Evolutionary conservation across 2,888 invertebrate species (phyloP).

Genomic region (Coenonympha glycerion): DNA sequence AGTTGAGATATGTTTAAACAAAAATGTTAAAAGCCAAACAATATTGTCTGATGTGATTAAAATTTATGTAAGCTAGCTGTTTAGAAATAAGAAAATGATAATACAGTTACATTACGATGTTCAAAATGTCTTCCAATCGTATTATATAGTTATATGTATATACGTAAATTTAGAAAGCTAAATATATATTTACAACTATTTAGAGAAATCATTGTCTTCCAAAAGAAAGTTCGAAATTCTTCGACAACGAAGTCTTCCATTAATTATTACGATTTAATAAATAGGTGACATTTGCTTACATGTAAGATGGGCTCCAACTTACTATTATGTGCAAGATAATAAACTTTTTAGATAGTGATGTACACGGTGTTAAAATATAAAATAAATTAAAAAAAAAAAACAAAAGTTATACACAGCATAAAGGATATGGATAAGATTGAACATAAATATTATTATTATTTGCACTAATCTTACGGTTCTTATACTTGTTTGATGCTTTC

Average conservation of each 20-base stretch:
- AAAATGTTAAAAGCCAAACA: conserved; percentile 29
- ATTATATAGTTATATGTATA: conserved; percentile 31
- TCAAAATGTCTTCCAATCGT: conserved; percentile 40
- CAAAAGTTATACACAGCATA: neutral
- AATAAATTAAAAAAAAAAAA: too few relatives aligned
- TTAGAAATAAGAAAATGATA: conserved; percentile 27
- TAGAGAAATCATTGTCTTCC: conserved; percentile 54
- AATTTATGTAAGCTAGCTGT: conserved; percentile 29
- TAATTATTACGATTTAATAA: conserved; percentile 32
- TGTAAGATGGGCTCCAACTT: conserved; percentile 7
- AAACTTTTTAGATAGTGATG: conserved; percentile 8
- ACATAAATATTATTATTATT: neutral
- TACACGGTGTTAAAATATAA: conserved; percentile 4
- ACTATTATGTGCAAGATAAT: conserved; percentile 12
- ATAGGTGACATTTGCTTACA: conserved; percentile 9
- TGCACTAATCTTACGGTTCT: neutral
- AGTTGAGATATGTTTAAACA: conserved; percentile 33
- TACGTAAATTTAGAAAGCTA: conserved; percentile 28
- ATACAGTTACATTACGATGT: conserved; percentile 29
- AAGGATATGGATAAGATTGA: neutral
- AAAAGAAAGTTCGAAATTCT: conserved; percentile 38
- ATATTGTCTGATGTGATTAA: conserved; percentile 41
- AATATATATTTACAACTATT: conserved; percentile 30
- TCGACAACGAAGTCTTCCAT: conserved; percentile 72
- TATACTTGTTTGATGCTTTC: neutral